Evolutionary conservation across 2,888 invertebrate genomes (phyloP).

Genomic region (Aethes cnicana): DNA sequence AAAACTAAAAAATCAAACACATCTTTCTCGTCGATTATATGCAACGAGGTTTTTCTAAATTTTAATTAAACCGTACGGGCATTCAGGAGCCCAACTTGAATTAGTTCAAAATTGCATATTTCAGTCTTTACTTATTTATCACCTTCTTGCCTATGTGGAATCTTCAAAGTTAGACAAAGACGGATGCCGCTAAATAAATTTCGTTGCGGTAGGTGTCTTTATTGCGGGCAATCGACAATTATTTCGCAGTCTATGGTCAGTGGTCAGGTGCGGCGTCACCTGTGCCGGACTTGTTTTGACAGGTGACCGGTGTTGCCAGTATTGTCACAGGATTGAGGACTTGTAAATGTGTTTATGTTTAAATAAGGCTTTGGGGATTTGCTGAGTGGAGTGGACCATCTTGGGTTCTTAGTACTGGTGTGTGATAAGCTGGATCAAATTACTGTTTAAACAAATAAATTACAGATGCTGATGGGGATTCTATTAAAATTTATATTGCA

Average conservation of each 20-base stretch:
- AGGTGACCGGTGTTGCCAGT: conserved; percentile 64
- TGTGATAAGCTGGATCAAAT: no score
- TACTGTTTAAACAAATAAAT: no score
- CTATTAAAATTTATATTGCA: no score
- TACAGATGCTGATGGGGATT: no score
- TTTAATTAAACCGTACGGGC: no score
- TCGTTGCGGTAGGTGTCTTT: background rate
- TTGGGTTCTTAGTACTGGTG: no score
- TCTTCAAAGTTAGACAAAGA: background rate
- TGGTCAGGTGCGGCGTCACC: conserved; percentile 70
- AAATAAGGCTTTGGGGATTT: conserved; percentile 6
- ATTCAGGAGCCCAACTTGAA: no score
- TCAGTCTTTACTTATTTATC: no score
- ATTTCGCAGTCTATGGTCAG: conserved; percentile 12
- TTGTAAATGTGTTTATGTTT: conserved; percentile 37
- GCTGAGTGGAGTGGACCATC: background rate
- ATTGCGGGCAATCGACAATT: conserved; percentile 19
- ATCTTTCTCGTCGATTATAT: no score
- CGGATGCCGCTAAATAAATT: background rate
- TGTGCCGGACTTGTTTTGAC: conserved; percentile 74
- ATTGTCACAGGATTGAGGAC: conserved; percentile 54
- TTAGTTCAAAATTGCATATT: no score
- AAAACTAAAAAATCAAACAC: no score
- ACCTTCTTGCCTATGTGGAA: background rate
- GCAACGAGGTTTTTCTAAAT: no score